Percentiles rank a stretch among this genome's conserved stretches.
These are phyloP conservation scores for Trinorchestia longiramus DNA, from an alignment of 1,140 invertebrate genomes.

Conservation along the genomic window DNA sequence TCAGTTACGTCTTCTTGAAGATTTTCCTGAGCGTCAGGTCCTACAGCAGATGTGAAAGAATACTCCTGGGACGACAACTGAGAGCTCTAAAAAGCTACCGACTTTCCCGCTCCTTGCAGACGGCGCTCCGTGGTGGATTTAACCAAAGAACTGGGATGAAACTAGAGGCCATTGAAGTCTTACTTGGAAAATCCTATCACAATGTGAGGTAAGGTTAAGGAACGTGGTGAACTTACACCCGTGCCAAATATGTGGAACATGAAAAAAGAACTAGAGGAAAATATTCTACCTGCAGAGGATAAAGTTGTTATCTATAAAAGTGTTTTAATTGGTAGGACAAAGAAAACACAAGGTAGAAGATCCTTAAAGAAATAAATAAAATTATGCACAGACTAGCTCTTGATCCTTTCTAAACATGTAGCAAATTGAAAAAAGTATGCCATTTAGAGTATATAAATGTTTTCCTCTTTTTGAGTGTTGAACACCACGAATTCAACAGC, in stretches of 20 bases:
- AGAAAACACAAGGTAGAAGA: not conserved
- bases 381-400: too few relatives aligned
- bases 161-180: not conserved
- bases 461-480: too few relatives aligned
- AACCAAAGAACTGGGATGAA: not conserved
- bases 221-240: not conserved
- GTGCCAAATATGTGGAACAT: not conserved
- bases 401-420: too few relatives aligned
- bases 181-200: not conserved
- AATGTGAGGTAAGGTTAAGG: not conserved
- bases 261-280: not conserved
- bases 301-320: not conserved
- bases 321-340: not conserved
- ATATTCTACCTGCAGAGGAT: not conserved
- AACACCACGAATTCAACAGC: too few relatives aligned
- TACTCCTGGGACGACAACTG: not conserved
- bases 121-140: not conserved
- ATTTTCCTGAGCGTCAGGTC: not conserved
- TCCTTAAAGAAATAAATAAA: too few relatives aligned
- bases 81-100: not conserved
- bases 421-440: too few relatives aligned
- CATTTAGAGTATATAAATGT: too few relatives aligned
- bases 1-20: not conserved
- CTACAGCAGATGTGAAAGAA: not conserved
- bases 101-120: not conserved